A percentile compares a stretch with the other conserved stretches of the same genome.
phyloP scores from a whole-genome alignment of 1,140 invertebrate genomes.

The Drosophila orosa region DNA sequence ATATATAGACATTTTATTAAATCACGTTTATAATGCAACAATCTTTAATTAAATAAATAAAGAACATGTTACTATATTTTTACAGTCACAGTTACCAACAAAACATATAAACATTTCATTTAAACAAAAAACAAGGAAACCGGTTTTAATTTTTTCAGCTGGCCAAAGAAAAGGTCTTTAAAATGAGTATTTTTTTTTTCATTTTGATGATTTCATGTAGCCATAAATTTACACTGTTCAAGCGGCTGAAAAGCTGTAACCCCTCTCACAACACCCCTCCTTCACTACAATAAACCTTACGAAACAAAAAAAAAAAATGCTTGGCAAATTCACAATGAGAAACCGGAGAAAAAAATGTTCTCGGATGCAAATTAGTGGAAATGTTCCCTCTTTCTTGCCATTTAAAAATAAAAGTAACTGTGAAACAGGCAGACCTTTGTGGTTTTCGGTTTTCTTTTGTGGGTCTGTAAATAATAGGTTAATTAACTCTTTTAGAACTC shows the following conservation, averaged over 20 bases:
- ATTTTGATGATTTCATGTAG: constrained; percentile 70
- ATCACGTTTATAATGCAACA: no score
- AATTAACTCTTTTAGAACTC: constrained; percentile 10
- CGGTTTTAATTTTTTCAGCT: constrained; percentile 18
- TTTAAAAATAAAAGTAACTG: constrained; percentile 5
- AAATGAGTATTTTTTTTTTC: constrained; percentile 46
- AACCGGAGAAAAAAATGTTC: constrained; percentile 24
- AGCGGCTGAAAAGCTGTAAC: constrained; percentile 19
- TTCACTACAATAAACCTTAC: background rate
- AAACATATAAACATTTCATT: constrained; percentile 1
- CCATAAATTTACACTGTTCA: constrained; percentile 38
- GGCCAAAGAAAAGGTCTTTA: constrained; percentile 40
- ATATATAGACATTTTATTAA: no score
- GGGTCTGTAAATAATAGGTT: constrained; percentile 4
- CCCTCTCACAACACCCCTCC: background rate
- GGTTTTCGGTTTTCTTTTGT: constrained; percentile 16
- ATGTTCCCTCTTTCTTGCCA: constrained; percentile 13
- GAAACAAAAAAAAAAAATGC: constrained; percentile 14
- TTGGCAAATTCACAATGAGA: constrained; percentile 24
- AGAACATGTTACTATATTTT: constrained; percentile 9
- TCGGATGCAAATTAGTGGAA: constrained; percentile 39
- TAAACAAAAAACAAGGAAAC: constrained; percentile 30
- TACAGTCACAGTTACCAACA: constrained; percentile 19
- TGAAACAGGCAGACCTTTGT: constrained; percentile 19
- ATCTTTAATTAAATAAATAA: background rate